Percentiles rank a stretch among this genome's conserved stretches.
Conservation (phyloP, 2,113 vertebrate genomes). For the Hemichromis elongatus region DNA sequence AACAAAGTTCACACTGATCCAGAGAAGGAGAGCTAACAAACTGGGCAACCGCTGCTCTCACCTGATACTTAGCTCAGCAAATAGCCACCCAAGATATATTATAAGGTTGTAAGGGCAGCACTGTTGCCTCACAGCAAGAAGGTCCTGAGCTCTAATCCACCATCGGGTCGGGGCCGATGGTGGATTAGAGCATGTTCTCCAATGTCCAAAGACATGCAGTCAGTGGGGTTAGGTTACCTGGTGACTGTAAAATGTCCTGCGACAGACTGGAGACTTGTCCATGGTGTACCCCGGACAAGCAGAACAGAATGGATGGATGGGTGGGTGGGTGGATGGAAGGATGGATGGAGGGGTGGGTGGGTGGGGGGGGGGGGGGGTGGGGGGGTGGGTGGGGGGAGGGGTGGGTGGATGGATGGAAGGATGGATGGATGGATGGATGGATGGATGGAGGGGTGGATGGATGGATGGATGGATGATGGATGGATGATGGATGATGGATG, state of each 20-base stretch:
- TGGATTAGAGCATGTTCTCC: background rate
- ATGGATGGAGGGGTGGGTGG: background rate
- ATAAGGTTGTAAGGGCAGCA: background rate
- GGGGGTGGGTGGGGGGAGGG: fast-evolving
- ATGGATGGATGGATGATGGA: background rate
- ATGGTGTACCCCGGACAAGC: background rate
- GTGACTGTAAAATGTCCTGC: background rate
- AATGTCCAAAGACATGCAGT: background rate
- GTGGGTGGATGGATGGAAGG: fast-evolving
- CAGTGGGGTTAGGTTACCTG: background rate
- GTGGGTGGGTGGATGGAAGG: no score
- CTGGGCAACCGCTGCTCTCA: fast-evolving
- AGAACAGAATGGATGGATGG: background rate
- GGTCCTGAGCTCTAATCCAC: background rate
- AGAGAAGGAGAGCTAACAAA: background rate
- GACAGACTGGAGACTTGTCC: background rate
- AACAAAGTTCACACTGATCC: background rate
- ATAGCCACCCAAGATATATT: background rate
- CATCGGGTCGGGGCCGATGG: background rate
- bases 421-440: fast-evolving
- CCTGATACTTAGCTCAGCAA: background rate
- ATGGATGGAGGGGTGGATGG: fast-evolving
- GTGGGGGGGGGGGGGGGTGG: background rate
- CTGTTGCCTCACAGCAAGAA: background rate
- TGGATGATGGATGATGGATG: fast-evolving